Evolutionary conservation across 2,797 vertebrate genomes (phyloP), one percentile per base, ranked within the genome.

Genomic region (Orientallactaga sibirica): DNA sequence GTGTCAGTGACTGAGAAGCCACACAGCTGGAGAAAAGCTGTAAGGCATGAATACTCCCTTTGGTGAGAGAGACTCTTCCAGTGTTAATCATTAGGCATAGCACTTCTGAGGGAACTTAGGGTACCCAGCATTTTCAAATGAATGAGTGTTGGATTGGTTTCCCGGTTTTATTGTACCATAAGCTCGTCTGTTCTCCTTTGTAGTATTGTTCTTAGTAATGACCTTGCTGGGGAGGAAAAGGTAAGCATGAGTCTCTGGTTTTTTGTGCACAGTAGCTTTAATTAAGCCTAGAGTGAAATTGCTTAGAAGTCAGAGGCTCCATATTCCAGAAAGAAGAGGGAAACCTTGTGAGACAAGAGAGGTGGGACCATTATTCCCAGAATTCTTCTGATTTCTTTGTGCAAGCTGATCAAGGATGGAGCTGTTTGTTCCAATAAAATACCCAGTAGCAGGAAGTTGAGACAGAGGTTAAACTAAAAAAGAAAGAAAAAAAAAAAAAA

Each of bases 281-380:
- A 97, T 95, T 97, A 94, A 95, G 96, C 93, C 96, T 97, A 94
- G 77, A 76, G 94, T 94, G 92, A 95, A 92, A 96, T 96, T 97
- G 94, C 90, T 88, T 95, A 78, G 88, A 95, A 93, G 93, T 71
- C 93, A 94, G 10, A 86, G 95, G 81, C 37, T 91, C 64, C 5
- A 1, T 33, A 66, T 94, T 89, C 89, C 96, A 85, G 87, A 93
- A 96, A 86, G 89, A 84, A 95, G 43, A 90, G 52, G 27, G 84
- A 78, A 96, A 93, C 76, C 48, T 0, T 92, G 82, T 88, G 89
- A 95, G 92, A 96, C 5, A 86, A 93, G 81, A 88, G 94, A 96
- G 82, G 92, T 73, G 88, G 94, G 27, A 89, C 70, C 75, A 2
- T 5, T 96, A 83, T 75, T 97, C 70, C 81, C 80, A 92, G 88